Evolutionary conservation across 2,888 invertebrate genomes (phyloP).

Genomic region (Calephelis perditalis): DNA sequence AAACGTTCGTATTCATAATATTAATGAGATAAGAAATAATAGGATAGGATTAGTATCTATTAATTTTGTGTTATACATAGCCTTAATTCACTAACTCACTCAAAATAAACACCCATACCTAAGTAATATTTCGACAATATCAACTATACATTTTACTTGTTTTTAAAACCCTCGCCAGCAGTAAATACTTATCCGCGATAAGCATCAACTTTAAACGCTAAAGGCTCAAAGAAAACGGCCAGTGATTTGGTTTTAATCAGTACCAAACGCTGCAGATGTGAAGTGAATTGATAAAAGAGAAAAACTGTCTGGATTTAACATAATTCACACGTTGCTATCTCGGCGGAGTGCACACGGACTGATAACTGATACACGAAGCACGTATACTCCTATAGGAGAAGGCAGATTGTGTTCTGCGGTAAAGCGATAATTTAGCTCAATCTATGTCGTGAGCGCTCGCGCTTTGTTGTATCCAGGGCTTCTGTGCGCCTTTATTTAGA

Average conservation of each 20-base stretch:
- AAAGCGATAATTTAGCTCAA: constrained; percentile 78
- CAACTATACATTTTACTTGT: too few relatives aligned
- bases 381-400: constrained; percentile 26
- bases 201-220: constrained; percentile 35
- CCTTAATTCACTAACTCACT: too few relatives aligned
- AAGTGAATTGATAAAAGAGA: constrained; percentile 65
- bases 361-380: constrained; percentile 32
- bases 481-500: constrained; percentile 78
- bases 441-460: constrained; percentile 75
- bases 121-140: too few relatives aligned
- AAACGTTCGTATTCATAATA: too few relatives aligned
- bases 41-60: too few relatives aligned
- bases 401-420: constrained; percentile 76
- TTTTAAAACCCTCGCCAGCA: constrained; percentile 26
- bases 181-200: constrained; percentile 32
- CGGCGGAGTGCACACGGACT: constrained; percentile 52
- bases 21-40: too few relatives aligned
- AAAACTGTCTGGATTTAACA: constrained; percentile 62
- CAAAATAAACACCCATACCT: too few relatives aligned
- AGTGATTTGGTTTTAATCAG: constrained; percentile 49
- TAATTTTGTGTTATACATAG: too few relatives aligned
- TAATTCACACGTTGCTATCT: constrained; percentile 70
- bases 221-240: constrained; percentile 28
- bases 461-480: constrained; percentile 76
- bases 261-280: constrained; percentile 56